A percentile compares a stretch with the other conserved stretches of the same genome.
Evolutionary conservation across 1,140 invertebrate species (phyloP).

Genomic region (Riptortus pedestris): DNA sequence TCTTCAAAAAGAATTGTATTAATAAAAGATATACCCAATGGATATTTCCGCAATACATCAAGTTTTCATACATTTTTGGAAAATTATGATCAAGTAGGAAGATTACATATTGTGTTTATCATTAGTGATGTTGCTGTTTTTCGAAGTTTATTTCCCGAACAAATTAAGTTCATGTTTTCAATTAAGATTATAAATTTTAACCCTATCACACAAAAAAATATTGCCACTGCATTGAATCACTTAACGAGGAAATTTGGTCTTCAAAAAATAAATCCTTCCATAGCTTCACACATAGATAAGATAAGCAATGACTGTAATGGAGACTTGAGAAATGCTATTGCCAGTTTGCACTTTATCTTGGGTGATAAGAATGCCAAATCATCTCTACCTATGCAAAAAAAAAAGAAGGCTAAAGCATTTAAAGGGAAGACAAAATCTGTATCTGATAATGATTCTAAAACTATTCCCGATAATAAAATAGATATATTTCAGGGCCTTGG

Average conservation of each 20-base stretch:
- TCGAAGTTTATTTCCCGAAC: conserved; percentile 20
- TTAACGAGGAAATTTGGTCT: conserved; percentile 8
- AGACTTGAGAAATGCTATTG: conserved; percentile 25
- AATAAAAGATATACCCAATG: conserved; percentile 26
- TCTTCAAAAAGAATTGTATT: conserved; percentile 1
- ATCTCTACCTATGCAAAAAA: not conserved
- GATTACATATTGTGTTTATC: conserved; percentile 18
- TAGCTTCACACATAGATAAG: conserved; percentile 5
- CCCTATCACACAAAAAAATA: conserved; percentile 20
- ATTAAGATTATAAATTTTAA: conserved; percentile 22
- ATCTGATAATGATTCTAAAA: not conserved
- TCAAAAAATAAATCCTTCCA: not conserved
- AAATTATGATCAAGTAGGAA: not conserved
- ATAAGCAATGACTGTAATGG: conserved; percentile 18
- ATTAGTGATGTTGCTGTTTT: conserved; percentile 15
- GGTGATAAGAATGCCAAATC: not conserved
- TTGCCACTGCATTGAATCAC: not conserved
- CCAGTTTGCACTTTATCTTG: conserved; percentile 13
- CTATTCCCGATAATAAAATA: conserved; percentile 2
- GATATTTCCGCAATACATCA: conserved; percentile 13
- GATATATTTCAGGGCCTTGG: conserved; percentile 26
- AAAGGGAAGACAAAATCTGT: conserved; percentile 8
- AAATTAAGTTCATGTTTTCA: not conserved
- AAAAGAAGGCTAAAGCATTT: conserved; percentile 2
- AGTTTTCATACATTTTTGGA: conserved; percentile 21